A percentile compares a stretch with the other conserved stretches of the same genome.
Evolutionary conservation across 1,140 invertebrate genomes (phyloP).

Genomic region (Nephila pilipes): DNA sequence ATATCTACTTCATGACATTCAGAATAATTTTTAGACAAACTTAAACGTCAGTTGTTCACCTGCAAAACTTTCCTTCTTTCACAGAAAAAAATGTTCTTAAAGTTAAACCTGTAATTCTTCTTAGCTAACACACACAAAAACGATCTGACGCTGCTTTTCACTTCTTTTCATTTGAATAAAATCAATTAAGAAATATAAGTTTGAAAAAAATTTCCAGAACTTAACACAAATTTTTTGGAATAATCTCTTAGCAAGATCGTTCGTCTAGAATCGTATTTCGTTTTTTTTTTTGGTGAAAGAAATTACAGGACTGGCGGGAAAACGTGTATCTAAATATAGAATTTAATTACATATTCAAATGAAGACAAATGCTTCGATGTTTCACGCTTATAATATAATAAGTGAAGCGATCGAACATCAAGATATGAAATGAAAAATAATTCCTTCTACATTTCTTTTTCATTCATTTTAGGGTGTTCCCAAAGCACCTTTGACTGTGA

Average conservation of each 20-base stretch:
- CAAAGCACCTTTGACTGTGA: slow-evolving; percentile 75
- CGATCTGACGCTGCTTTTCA: too few species aligned
- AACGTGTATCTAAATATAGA: slow-evolving; percentile 10
- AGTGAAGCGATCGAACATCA: not conserved
- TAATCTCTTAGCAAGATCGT: not conserved
- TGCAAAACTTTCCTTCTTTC: too few species aligned
- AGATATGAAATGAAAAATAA: not conserved
- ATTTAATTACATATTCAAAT: slow-evolving; percentile 39
- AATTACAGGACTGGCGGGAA: not conserved
- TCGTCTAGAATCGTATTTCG: not conserved
- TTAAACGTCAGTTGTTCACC: too few species aligned
- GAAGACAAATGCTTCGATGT: slow-evolving; percentile 11
- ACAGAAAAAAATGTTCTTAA: too few species aligned
- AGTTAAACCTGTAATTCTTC: too few species aligned
- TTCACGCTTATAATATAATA: not conserved
- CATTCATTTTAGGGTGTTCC: slow-evolving; percentile 49
- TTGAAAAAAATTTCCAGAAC: too few species aligned
- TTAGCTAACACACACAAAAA: too few species aligned
- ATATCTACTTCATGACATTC: too few species aligned
- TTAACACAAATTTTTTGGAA: not conserved
- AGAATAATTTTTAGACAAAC: too few species aligned
- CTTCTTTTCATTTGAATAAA: too few species aligned
- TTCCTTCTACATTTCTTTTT: not conserved
- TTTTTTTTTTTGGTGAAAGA: not conserved
- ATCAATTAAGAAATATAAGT: too few species aligned